Evolutionary conservation across 2,888 invertebrate genomes (phyloP).

Genomic region (Alloplasta piceator): DNA sequence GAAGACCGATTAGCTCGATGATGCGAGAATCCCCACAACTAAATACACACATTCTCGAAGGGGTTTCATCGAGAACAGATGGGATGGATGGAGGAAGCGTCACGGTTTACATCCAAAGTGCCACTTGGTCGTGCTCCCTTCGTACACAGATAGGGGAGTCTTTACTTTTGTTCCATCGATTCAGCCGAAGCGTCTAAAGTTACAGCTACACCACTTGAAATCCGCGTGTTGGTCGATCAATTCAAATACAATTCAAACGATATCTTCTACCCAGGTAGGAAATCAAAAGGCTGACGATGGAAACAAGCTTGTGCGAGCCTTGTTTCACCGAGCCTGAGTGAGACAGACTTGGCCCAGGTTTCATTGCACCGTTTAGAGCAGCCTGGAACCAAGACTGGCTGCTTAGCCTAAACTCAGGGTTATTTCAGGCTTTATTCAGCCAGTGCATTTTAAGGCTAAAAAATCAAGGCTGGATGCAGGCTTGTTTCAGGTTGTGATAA

Average conservation of each 20-base stretch:
- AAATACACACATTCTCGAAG: slow-evolving; percentile 16
- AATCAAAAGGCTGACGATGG: too few relatives aligned
- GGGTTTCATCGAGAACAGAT: slow-evolving; percentile 45
- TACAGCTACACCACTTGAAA: slow-evolving; percentile 41
- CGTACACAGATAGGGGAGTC: slow-evolving; percentile 19
- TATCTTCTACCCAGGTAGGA: too few relatives aligned
- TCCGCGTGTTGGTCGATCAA: slow-evolving; percentile 33
- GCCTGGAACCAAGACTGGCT: too few relatives aligned
- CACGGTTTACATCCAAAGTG: slow-evolving; percentile 32
- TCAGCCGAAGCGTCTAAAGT: slow-evolving; percentile 16
- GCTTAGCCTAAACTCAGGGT: too few relatives aligned
- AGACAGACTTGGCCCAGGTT: too few relatives aligned
- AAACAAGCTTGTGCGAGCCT: too few relatives aligned
- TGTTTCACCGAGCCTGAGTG: too few relatives aligned
- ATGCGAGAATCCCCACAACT: slow-evolving; percentile 4
- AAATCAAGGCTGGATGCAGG: too few relatives aligned
- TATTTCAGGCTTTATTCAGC: too few relatives aligned
- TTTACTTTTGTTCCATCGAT: slow-evolving; percentile 15
- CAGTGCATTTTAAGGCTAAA: too few relatives aligned
- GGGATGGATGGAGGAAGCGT: slow-evolving; percentile 19
- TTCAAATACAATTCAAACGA: slow-evolving; percentile 45
- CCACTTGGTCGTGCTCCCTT: slow-evolving; percentile 30
- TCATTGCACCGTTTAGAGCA: too few relatives aligned
- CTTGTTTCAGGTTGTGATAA: too few relatives aligned
- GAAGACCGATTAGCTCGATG: slow-evolving; percentile 21